These are phyloP conservation scores for Chirona hameri DNA, from an alignment of 2,888 invertebrate species.

Conservation along the genomic window DNA sequence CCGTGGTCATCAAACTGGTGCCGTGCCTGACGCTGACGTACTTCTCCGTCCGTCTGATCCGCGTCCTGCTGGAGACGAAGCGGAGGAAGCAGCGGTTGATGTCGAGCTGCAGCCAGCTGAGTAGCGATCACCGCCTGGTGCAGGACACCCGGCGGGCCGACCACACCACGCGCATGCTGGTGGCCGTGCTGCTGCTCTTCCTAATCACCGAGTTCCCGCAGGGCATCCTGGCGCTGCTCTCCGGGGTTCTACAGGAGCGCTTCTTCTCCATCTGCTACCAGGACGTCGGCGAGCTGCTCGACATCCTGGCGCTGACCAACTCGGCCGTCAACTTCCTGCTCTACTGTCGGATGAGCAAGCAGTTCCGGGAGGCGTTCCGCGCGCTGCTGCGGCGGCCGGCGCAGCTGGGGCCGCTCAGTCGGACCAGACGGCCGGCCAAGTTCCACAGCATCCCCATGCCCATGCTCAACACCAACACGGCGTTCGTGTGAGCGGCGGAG, in stretches of 20 bases:
- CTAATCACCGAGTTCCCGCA: slow-evolving; percentile 40
- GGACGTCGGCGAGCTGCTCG: slow-evolving; percentile 67
- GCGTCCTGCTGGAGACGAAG: slow-evolving; percentile 37
- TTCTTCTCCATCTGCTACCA: slow-evolving; percentile 76
- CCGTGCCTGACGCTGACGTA: slow-evolving; percentile 83
- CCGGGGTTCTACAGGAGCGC: slow-evolving; percentile 68
- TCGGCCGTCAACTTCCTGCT: slow-evolving; percentile 90
- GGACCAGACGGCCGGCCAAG: background rate
- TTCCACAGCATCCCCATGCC: background rate
- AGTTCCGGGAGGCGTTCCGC: slow-evolving; percentile 65
- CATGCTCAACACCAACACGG: background rate
- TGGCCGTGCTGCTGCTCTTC: slow-evolving; percentile 40
- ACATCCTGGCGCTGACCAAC: slow-evolving; percentile 82
- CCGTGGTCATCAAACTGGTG: slow-evolving; percentile 84
- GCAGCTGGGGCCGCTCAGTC: background rate
- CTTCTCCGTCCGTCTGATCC: slow-evolving; percentile 38
- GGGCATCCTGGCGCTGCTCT: slow-evolving; percentile 66
- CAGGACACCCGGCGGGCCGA: slow-evolving; percentile 37
- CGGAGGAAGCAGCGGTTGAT: slow-evolving; percentile 34
- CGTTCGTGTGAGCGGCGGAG: background rate
- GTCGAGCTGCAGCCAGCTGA: background rate
- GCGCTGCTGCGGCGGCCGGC: slow-evolving; percentile 29
- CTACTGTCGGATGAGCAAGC: slow-evolving; percentile 90
- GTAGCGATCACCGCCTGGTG: slow-evolving; percentile 31
- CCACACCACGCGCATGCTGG: slow-evolving; percentile 38